Evolutionary conservation across 2,797 vertebrate genomes (phyloP), one percentile per base, ranked within the genome.

Genomic region (Lindbergichthys nudifrons): DNA sequence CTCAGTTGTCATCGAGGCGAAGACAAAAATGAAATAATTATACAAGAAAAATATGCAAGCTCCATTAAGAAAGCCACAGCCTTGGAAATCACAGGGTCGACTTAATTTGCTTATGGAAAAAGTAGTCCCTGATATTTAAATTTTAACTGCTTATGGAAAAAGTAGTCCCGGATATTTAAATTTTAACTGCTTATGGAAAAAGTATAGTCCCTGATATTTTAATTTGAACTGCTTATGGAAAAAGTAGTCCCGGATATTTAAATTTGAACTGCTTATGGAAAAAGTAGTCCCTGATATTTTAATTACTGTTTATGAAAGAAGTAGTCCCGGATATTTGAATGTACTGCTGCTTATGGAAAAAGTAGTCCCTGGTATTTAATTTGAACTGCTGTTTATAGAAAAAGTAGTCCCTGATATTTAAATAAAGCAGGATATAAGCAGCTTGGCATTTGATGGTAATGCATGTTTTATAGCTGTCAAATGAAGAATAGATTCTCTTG

Each of bases 1-100:
- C 68, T 84, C 80, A 64, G 42, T 79, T 87, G 85, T 75, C 87
- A 88, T 13, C 1, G 41, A 72, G 26, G 65, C 39, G 19, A 54
- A 66, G 65, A 26, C 26, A 6, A 36, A 36, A 77, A 81, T 76
- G 70, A 72, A 79, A 85, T 74, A 67, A 77, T 76, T 75, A 65
- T 65, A 52, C 5, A 46, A 62, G n/a, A 42, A 56, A 70, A 59
- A 60, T n/a, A 57, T 1, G 15, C 21, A 23, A 23, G 51, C 3
- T 46, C 18, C 12, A 48, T 7, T 19, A 12, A 42, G 41, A 59
- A 43, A 63, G 19, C 12, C 32, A 48, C 48, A 56, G 45, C 32
- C 46, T 43, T n/a, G 6, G 48, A 21, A 51, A 58, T 48, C 46
- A 42, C 46, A 63, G 8, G n/a, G 6, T 26, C n/a, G 23, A 36